Evolutionary conservation across 2,113 vertebrate genomes (phyloP).

Genomic region (Poecilia latipinna): DNA sequence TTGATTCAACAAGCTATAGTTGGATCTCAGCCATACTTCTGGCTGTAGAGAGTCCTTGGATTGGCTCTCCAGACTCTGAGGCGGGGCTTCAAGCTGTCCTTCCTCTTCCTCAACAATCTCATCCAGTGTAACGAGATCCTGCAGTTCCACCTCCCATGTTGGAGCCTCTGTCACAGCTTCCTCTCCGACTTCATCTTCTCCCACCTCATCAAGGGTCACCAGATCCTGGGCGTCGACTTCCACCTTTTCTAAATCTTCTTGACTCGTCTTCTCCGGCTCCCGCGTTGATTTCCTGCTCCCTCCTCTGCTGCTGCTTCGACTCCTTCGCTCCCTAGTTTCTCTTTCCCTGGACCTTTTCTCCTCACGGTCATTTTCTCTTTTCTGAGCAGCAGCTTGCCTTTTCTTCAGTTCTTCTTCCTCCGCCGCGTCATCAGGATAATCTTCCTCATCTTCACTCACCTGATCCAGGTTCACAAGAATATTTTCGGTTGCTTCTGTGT

Average conservation of each 20-base stretch:
- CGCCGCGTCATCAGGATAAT: slow-evolving; percentile 82
- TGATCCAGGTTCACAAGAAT: slow-evolving; percentile 86
- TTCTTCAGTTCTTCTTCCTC: slow-evolving; percentile 70
- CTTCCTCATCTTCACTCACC: slow-evolving; percentile 87
- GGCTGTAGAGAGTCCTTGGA: slow-evolving; percentile 46
- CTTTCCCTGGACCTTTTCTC: slow-evolving; percentile 37
- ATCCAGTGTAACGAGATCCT: slow-evolving; percentile 55
- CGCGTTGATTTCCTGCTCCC: background rate
- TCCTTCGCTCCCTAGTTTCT: background rate
- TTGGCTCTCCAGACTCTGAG: slow-evolving; percentile 38
- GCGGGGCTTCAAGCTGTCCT: slow-evolving; percentile 15
- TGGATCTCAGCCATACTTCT: slow-evolving; percentile 56
- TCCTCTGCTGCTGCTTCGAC: slow-evolving; percentile 12
- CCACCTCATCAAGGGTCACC: slow-evolving; percentile 75
- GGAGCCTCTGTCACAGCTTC: background rate
- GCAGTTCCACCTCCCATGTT: slow-evolving; percentile 37
- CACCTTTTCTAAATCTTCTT: background rate
- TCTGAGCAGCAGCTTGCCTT: slow-evolving; percentile 17
- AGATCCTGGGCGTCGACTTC: slow-evolving; percentile 52
- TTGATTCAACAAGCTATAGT: background rate
- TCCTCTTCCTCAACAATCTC: slow-evolving; percentile 54
- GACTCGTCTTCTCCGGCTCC: background rate
- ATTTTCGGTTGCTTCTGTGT: background rate
- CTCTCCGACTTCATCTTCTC: slow-evolving; percentile 43
- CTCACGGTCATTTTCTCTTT: background rate